phyloP scores from a whole-genome alignment of 2,797 vertebrate genomes.

The Enteromius paludinosus region DNA sequence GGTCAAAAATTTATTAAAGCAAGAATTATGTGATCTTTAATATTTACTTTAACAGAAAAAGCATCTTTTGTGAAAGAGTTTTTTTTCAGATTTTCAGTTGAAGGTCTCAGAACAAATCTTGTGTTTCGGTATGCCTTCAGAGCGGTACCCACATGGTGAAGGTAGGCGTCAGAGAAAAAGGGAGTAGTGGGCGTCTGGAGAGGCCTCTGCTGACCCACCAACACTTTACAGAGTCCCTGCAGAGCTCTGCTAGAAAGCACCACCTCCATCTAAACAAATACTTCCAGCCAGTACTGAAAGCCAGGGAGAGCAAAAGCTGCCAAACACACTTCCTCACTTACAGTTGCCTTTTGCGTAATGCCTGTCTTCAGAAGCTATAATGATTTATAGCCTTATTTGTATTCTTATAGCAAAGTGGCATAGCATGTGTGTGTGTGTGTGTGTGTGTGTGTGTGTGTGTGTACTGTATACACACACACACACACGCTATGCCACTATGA shows the following conservation, averaged over 20 bases:
- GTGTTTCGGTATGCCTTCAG: conserved; percentile 64
- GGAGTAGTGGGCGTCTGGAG: conserved; percentile 64
- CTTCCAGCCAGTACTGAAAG: conserved; percentile 55
- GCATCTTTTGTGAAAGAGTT: conserved; percentile 40
- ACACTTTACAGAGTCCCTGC: conserved; percentile 64
- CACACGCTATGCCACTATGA: no score
- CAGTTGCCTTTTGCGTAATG: conserved; percentile 42
- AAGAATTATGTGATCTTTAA: conserved; percentile 47
- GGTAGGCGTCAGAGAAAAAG: conserved; percentile 64
- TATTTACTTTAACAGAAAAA: conserved; percentile 47
- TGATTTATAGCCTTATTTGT: conserved; percentile 16
- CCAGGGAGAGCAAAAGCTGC: conserved; percentile 43
- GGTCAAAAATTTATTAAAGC: background rate
- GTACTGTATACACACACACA: no score
- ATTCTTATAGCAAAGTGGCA: background rate
- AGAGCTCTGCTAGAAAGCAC: conserved; percentile 56
- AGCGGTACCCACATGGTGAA: conserved; percentile 51
- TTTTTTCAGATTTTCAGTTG: conserved; percentile 35
- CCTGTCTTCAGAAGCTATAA: background rate
- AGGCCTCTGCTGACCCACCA: conserved; percentile 66
- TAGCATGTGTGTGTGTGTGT: no score
- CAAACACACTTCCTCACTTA: conserved; percentile 32
- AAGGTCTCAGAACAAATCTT: conserved; percentile 51
- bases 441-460: no score
- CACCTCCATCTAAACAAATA: conserved; percentile 50